These are phyloP conservation scores for Temnopleurus reevesii DNA, from an alignment of 53 echinoderm and acorn worm genomes.

Conservation along the genomic window DNA sequence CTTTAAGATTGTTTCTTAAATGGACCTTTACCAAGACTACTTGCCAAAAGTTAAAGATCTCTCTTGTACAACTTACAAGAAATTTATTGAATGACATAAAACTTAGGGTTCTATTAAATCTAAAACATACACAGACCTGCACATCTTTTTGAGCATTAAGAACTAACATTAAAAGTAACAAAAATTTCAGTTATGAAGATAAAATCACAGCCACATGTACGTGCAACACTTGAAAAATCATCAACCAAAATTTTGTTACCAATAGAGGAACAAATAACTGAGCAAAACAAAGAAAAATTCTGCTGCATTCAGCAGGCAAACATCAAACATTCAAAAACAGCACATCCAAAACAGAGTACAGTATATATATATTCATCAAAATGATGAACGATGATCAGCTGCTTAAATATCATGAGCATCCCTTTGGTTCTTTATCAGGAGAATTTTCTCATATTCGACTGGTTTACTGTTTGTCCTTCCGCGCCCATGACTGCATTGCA, in stretches of 20 bases:
- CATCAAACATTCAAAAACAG: conserved; percentile 11
- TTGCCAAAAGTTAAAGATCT: no score
- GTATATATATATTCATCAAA: conserved; percentile 9
- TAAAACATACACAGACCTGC: neutral
- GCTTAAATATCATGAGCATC: conserved; percentile 45
- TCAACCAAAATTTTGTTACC: neutral
- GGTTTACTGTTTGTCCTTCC: conserved; percentile 9
- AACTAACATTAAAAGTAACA: neutral
- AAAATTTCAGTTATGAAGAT: neutral
- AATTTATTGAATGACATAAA: neutral
- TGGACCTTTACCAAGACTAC: no score
- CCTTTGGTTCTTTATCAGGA: conserved; percentile 46
- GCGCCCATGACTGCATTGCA: neutral
- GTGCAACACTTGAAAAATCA: neutral
- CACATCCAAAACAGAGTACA: conserved; percentile 35
- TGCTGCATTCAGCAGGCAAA: neutral
- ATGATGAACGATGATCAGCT: conserved; percentile 30
- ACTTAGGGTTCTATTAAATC: neutral
- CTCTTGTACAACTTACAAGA: conserved; percentile 16
- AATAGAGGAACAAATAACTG: no score
- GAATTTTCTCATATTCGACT: conserved; percentile 2
- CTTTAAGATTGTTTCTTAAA: no score
- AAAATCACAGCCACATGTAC: conserved; percentile 13
- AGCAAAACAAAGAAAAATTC: neutral
- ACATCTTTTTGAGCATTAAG: neutral